These are phyloP conservation scores for Siphamia tubifer DNA, from an alignment of 2,113 vertebrate genomes.

Conservation along the genomic window DNA sequence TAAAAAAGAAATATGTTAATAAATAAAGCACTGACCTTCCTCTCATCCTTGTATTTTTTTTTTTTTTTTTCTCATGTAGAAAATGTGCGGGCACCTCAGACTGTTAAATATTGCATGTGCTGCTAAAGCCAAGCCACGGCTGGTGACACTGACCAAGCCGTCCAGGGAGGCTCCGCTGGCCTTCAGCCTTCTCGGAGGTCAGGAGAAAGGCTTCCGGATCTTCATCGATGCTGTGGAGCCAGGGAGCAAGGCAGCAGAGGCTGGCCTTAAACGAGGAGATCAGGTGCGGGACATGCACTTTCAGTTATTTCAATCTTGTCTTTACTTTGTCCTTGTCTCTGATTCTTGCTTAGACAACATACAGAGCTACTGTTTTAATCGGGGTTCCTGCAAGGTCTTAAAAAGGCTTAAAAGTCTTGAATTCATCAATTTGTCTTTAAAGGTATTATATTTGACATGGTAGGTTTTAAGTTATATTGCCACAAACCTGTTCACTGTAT, in stretches of 20 bases:
- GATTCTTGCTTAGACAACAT: neutral
- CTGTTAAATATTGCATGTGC: constrained; percentile 98
- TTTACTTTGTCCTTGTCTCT: neutral
- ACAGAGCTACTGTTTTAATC: neutral
- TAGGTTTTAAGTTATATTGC: too few relatives aligned
- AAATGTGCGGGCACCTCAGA: constrained; percentile 98
- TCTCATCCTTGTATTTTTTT: neutral
- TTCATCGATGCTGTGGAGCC: constrained; percentile 95
- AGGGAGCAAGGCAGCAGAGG: constrained; percentile 93
- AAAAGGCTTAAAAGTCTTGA: too few relatives aligned
- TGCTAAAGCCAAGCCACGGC: constrained; percentile 94
- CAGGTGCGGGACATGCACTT: constrained; percentile 79
- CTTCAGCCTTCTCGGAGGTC: constrained; percentile 93
- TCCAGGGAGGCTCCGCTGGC: constrained; percentile 93
- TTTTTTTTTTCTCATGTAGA: constrained; percentile 74
- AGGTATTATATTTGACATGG: too few relatives aligned
- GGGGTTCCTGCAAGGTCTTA: too few relatives aligned
- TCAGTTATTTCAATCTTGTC: neutral
- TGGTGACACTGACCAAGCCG: constrained; percentile 94
- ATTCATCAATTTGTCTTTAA: too few relatives aligned
- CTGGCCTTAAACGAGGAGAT: constrained; percentile 94
- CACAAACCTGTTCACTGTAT: too few relatives aligned
- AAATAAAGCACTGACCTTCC: neutral
- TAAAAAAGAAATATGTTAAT: neutral
- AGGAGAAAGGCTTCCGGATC: constrained; percentile 95